These are phyloP conservation scores for Willisornis vidua DNA, from an alignment of 2,113 vertebrate species.

Conservation along the genomic window DNA sequence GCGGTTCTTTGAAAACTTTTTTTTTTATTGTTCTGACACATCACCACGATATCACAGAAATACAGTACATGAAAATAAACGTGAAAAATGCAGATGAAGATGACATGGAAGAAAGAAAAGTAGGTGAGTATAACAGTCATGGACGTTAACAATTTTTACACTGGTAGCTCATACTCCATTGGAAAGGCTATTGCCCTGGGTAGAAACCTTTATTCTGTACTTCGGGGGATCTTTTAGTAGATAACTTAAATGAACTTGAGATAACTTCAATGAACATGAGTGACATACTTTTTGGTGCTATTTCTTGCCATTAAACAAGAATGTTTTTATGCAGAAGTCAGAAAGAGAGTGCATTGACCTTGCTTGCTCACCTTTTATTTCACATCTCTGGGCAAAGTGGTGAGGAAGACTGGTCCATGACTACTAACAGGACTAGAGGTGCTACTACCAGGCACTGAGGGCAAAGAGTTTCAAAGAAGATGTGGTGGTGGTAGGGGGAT, in stretches of 20 bases:
- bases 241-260: background rate
- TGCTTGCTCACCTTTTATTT: background rate
- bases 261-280: background rate
- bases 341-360: background rate
- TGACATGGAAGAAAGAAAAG: background rate
- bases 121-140: background rate
- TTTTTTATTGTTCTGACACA: slow-evolving; percentile 34
- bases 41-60: slow-evolving; percentile 8
- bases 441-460: background rate
- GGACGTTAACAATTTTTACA: background rate
- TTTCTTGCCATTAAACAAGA: background rate
- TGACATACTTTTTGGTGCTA: background rate
- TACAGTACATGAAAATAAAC: slow-evolving; percentile 28
- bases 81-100: slow-evolving; percentile 33
- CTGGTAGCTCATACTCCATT: background rate
- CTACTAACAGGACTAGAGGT: background rate
- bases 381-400: background rate
- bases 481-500: background rate
- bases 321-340: background rate
- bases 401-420: background rate
- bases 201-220: background rate
- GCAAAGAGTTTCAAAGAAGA: background rate
- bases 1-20: slow-evolving; percentile 46
- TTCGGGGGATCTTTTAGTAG: background rate
- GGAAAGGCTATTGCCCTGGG: background rate